These are phyloP conservation scores for Phyllotreta cruciferae DNA, from an alignment of 2,888 invertebrate genomes.

Conservation along the genomic window DNA sequence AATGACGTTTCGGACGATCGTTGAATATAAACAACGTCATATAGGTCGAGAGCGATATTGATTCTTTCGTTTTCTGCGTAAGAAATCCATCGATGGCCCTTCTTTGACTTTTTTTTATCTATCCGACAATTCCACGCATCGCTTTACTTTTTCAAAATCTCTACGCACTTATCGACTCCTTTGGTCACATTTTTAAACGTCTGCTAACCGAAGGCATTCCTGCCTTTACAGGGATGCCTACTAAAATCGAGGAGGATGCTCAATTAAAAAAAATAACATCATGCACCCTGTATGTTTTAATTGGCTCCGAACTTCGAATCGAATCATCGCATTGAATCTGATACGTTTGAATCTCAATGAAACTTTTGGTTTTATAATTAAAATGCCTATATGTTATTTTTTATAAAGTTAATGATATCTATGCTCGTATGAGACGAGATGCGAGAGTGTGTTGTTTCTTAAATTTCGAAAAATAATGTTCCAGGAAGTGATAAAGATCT, in stretches of 20 bases:
- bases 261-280: too few relatives aligned
- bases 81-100: slow-evolving; percentile 38
- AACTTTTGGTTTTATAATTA: too few relatives aligned
- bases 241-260: too few relatives aligned
- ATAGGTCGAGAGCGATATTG: slow-evolving; percentile 33
- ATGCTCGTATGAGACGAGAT: background rate
- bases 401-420: too few relatives aligned
- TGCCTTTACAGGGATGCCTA: slow-evolving; percentile 10
- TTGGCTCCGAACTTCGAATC: too few relatives aligned
- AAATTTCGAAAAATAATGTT: slow-evolving; percentile 6
- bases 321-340: too few relatives aligned
- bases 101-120: slow-evolving; percentile 38
- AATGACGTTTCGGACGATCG: slow-evolving; percentile 49
- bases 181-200: slow-evolving; percentile 32
- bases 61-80: slow-evolving; percentile 37
- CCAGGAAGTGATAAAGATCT: slow-evolving; percentile 25
- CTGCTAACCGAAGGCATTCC: slow-evolving; percentile 18
- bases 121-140: slow-evolving; percentile 40
- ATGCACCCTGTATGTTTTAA: too few relatives aligned
- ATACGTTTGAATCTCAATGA: too few relatives aligned
- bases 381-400: too few relatives aligned
- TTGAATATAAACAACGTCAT: slow-evolving; percentile 47
- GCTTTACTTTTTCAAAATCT: slow-evolving; percentile 38
- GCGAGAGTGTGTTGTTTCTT: background rate
- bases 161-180: slow-evolving; percentile 29